Evolutionary conservation across 1,140 invertebrate species (phyloP), one percentile per base, ranked within the genome.

Genomic region (Cydia amplana): DNA sequence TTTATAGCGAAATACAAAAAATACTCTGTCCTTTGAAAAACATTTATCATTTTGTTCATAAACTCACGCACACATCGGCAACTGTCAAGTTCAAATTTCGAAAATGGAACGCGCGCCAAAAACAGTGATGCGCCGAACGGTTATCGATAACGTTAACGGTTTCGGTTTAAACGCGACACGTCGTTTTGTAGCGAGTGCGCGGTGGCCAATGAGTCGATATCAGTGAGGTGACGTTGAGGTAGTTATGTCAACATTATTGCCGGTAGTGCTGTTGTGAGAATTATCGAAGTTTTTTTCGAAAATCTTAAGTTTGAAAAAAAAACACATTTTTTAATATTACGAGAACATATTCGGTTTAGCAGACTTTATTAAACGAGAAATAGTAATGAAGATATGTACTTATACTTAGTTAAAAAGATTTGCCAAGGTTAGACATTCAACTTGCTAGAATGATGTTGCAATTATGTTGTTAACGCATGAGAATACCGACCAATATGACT

Each of bases 121-220:
- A 78, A 79, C 83, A 83, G 84, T 82, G 85, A 79, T 72, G 85
- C 65, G 74, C 18, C 60, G 74, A 16, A 46, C 28, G 23, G 74
- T 76, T 82, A 79, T 83, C 80, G 82, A 83, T 85, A 81, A 78
- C 65, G 65, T 70, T 28, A 32, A 36, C 64, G 18, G 65, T 70
- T 70, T 40, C 49, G 32, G 75, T 76, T 82, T 79, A 82, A 78
- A 36, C 4, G 7, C 49, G 46, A 46, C 73, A 83, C 83, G 83
- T 83, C 79, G 79, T 74, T 75, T 75, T 77, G 79, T 78, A 75
- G 77, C 80, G 81, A 81, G 72, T 74, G 82, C 80, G 78, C 78
- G 74, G 72, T 75, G 73, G 73, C 67, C 80, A 87, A 87, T 87
- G 85, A 76, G 67, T 40, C 77, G 76, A 82, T 86, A 86, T 85